Base-by-base conservation (phyloP, 2,797 vertebrate genomes). In the Falco berigora region DNA sequence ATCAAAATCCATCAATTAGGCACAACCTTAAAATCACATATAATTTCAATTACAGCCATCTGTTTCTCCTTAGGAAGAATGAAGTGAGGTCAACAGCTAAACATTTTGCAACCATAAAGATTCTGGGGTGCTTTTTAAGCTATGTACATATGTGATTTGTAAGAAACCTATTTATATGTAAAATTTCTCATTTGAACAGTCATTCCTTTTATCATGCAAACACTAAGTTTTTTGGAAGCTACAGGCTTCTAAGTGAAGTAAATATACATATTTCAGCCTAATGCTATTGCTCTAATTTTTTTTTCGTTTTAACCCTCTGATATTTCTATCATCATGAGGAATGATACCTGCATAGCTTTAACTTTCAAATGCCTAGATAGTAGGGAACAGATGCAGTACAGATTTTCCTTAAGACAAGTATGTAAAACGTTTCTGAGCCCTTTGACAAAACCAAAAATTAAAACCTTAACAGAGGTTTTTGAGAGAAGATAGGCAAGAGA, bases 41-140 rank as follows among this genome's bases (percentile, higher is more conserved):
- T 90, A 82, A 90, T 95, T 96, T 97, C 89, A 92, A 77, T 96
- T 95, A 94, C 75, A 87, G 49, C 63, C 96, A 97, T 95, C 95
- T 97, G 96, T 96, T 96, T 97, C 85, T 72, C 69, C 91, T 86
- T 90, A 77, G 93, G 75, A 90, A 79, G 42, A 85, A 64, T 67
- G 25, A 88, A 77, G 55, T 86, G 84, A 96, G 76, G 91, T 96
- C 97, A 96, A 93, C 86, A 94, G 25, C 73, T 76, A 86, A 93
- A 89, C 56, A 61, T 92, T 92, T 94, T 80, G 81, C 34, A 91
- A 14, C 73, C 64, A 18, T 93, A 84, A 88, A 90, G 88, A 94
- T 82, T 96, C 78, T 84, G 80, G 32, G 40, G 88, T 88, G 77
- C 55, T 94, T 90, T 94, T 94, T 83, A 93, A 95, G 66, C 87